Base-by-base conservation (phyloP, 2,113 vertebrate genomes). In the Castor canadensis region DNA sequence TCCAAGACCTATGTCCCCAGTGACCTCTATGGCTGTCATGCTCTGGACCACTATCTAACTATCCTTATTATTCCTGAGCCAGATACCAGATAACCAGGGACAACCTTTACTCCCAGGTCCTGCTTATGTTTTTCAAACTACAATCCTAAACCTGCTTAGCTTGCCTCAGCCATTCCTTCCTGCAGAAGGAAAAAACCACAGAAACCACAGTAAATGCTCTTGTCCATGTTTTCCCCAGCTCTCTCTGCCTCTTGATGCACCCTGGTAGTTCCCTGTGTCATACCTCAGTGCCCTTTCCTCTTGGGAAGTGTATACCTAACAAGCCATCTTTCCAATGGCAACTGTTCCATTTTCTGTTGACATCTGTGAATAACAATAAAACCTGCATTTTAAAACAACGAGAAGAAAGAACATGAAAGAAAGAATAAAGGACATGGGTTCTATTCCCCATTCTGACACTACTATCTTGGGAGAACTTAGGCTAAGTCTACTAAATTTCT, bases 1-100 rank as follows among this genome's bases (percentile, higher is more conserved):
- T 47, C 4, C 56, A 66, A 32, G 49, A n/a, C 16, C 0, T 9
- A 4, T 4, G 9, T 38, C 28, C 2, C 4, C 12, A 76, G 0
- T 15, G 17, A 22, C 11, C 56, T 72, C 16, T 19, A 10, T 20
- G 13, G 9, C 26, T 54, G 1, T 89, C 62, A 54, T 26, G 24
- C 40, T 87, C 16, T 35, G 72, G 47, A 22, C 38, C 73, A 24
- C 26, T 49, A 2, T 43, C 11, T 3, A 38, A 43, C 54, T 83
- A 11, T 32, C 30, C 24, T 35, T 1, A 3, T 35, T 5, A 72
- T 8, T 3, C 4, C 12, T 15, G 28, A 13, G 32, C 10, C 1
- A 38, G 38, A 3, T 3, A 66, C 9, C 19, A 43, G 71, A 71
- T 10, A 79, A 1, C 6, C 5, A 11, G 47, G 47, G 17, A 24